Conservation (phyloP, 2,113 vertebrate species). For the Ceratotherium simum region DNA sequence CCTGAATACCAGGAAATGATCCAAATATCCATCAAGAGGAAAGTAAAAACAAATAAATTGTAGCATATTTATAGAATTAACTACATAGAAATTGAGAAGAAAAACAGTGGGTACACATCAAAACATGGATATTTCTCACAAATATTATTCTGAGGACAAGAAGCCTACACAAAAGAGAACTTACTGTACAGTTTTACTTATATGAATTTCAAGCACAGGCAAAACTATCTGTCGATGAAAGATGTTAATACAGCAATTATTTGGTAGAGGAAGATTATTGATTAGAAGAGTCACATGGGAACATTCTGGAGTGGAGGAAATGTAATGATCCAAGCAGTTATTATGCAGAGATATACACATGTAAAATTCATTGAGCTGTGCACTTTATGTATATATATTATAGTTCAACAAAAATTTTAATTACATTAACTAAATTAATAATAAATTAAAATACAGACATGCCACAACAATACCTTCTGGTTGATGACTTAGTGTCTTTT, state of each 20-base stretch:
- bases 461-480: background rate
- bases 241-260: background rate
- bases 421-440: background rate
- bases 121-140: too few species aligned
- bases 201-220: too few species aligned
- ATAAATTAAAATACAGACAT: background rate
- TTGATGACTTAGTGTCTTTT: background rate
- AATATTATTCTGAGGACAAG: too few species aligned
- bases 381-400: background rate
- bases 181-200: too few species aligned
- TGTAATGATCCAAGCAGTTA: background rate
- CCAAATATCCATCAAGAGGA: background rate
- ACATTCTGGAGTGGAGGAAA: background rate
- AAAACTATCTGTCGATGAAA: background rate
- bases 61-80: background rate
- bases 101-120: background rate
- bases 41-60: background rate
- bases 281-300: background rate
- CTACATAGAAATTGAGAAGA: background rate
- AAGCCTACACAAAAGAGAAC: too few species aligned
- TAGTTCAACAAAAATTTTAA: background rate
- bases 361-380: background rate
- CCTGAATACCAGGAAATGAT: background rate
- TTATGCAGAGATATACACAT: background rate
- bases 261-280: background rate